Percentiles rank a stretch among this genome's conserved stretches.
Conservation (phyloP, 2,797 vertebrate species). For the Pangasius macronema region DNA sequence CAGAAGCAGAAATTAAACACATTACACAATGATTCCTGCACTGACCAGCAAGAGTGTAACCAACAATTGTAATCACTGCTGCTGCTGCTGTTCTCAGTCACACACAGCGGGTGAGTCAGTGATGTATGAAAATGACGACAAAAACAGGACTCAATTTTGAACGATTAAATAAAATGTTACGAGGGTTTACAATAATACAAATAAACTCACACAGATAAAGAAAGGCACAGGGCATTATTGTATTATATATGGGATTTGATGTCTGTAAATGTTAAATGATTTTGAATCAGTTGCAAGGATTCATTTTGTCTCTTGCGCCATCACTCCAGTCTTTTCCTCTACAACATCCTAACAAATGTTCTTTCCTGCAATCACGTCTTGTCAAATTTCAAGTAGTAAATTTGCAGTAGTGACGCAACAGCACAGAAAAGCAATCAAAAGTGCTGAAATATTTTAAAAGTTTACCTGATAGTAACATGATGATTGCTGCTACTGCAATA, state of each 20-base stretch:
- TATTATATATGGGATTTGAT: not conserved
- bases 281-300: not conserved
- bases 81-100: not conserved
- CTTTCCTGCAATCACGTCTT: not conserved
- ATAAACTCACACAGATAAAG: too few species aligned
- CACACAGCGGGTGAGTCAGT: not conserved
- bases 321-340: not conserved
- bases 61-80: not conserved
- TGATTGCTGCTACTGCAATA: not conserved
- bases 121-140: not conserved
- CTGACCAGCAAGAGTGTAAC: not conserved
- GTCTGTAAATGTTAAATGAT: not conserved
- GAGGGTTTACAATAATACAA: too few species aligned
- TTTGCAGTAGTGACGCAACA: not conserved
- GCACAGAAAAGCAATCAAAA: not conserved
- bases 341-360: not conserved
- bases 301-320: not conserved
- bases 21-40: not conserved
- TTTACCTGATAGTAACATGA: not conserved
- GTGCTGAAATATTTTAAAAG: not conserved
- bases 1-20: not conserved
- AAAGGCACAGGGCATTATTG: too few species aligned
- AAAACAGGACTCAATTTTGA: not conserved
- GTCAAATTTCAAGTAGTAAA: too few species aligned
- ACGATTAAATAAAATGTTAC: too few species aligned